Evolutionary conservation across 1,140 invertebrate species (phyloP).

Genomic region (Ips typographus): DNA sequence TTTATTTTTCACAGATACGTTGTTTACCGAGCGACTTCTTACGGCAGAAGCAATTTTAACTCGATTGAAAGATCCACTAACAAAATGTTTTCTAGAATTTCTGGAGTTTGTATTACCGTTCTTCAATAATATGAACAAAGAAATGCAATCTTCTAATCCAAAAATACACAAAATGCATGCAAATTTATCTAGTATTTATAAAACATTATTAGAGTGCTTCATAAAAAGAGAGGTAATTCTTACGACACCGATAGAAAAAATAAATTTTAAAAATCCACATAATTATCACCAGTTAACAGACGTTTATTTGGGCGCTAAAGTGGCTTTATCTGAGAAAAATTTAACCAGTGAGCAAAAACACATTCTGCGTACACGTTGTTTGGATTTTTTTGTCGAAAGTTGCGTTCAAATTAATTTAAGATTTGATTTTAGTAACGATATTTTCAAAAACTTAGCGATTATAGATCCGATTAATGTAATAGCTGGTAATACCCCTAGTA

Average conservation of each 20-base stretch:
- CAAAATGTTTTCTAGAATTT: conserved; percentile 39
- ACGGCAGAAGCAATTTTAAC: conserved; percentile 26
- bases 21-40: conserved; percentile 26
- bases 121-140: conserved; percentile 41
- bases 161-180: conserved; percentile 24
- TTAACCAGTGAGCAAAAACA: conserved; percentile 10
- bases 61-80: conserved; percentile 20
- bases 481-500: background rate
- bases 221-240: background rate
- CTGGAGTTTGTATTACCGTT: conserved; percentile 41
- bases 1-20: conserved; percentile 46
- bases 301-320: conserved; percentile 18
- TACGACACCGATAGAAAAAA: background rate
- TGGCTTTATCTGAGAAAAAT: background rate
- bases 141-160: conserved; percentile 42
- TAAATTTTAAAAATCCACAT: conserved; percentile 21
- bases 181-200: background rate
- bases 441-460: conserved; percentile 11
- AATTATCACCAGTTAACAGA: conserved; percentile 15
- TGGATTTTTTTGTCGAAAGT: conserved; percentile 15
- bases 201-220: background rate
- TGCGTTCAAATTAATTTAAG: conserved; percentile 8
- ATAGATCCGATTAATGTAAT: conserved; percentile 13
- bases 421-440: conserved; percentile 17
- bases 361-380: conserved; percentile 7